Evolutionary conservation across 2,113 vertebrate genomes (phyloP).

Genomic region (Raphicerus campestris): DNA sequence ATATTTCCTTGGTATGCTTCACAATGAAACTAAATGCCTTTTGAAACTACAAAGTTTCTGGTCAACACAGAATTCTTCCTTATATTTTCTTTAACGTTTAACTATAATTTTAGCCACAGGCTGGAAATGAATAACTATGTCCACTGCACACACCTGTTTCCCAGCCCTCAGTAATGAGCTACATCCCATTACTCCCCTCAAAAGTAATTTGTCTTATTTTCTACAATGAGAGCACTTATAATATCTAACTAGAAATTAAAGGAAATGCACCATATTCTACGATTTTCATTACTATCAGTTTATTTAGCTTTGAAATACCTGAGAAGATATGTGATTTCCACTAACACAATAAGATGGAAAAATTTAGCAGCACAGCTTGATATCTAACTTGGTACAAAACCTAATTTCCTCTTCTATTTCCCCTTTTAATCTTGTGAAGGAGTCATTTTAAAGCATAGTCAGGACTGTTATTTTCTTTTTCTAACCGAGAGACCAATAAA

Average conservation of each 20-base stretch:
- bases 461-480: background rate
- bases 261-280: slow-evolving; percentile 37
- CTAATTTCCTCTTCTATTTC: slow-evolving; percentile 28
- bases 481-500: slow-evolving; percentile 9
- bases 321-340: slow-evolving; percentile 39
- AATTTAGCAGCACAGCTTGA: slow-evolving; percentile 64
- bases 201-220: slow-evolving; percentile 14
- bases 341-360: slow-evolving; percentile 30
- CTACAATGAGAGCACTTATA: background rate
- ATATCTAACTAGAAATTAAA: slow-evolving; percentile 56
- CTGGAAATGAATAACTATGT: slow-evolving; percentile 20
- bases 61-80: slow-evolving; percentile 20
- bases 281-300: slow-evolving; percentile 35
- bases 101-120: slow-evolving; percentile 9
- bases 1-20: background rate
- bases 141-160: background rate
- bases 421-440: slow-evolving; percentile 55
- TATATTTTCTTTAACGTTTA: slow-evolving; percentile 63
- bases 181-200: background rate
- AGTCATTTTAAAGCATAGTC: slow-evolving; percentile 50
- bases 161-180: background rate
- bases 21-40: background rate
- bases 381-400: slow-evolving; percentile 52
- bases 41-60: slow-evolving; percentile 5
- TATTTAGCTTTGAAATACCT: slow-evolving; percentile 27